A percentile compares a stretch with the other conserved stretches of the same genome.
phyloP scores from a whole-genome alignment of 2,113 vertebrate genomes.

The Ramphastos sulfuratus region DNA sequence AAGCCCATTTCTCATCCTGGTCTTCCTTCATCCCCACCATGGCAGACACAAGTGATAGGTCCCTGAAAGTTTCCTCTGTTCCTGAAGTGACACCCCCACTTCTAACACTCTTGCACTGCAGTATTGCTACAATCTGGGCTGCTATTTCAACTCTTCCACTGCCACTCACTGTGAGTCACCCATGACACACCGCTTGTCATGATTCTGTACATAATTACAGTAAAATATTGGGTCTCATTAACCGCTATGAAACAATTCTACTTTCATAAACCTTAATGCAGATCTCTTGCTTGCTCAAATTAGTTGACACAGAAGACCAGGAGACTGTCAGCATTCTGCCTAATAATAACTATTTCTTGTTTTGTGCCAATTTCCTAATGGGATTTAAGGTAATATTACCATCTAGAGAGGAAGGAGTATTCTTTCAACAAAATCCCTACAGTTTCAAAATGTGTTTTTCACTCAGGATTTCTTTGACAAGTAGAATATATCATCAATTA shows the following conservation, averaged over 20 bases:
- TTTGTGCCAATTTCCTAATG: background rate
- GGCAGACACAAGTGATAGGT: background rate
- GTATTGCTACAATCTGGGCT: background rate
- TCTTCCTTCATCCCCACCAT: background rate
- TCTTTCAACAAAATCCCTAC: slow-evolving; percentile 11
- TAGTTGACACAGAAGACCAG: background rate
- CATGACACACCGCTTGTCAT: background rate
- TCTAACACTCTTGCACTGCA: background rate
- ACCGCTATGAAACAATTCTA: background rate
- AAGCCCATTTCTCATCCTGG: background rate
- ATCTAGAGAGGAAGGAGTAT: background rate
- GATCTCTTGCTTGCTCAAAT: background rate
- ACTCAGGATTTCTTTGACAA: slow-evolving; percentile 54
- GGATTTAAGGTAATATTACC: background rate
- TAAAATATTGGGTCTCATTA: background rate
- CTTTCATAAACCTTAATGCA: background rate
- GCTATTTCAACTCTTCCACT: background rate
- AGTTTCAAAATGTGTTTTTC: slow-evolving; percentile 38
- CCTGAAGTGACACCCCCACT: background rate
- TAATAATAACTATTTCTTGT: background rate
- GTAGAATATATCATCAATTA: slow-evolving; percentile 61
- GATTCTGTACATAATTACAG: background rate
- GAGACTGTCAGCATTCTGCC: background rate
- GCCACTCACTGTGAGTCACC: background rate
- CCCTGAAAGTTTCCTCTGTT: background rate